Evolutionary conservation across 2,113 vertebrate genomes (phyloP).

Genomic region (Prionailurus viverrinus): DNA sequence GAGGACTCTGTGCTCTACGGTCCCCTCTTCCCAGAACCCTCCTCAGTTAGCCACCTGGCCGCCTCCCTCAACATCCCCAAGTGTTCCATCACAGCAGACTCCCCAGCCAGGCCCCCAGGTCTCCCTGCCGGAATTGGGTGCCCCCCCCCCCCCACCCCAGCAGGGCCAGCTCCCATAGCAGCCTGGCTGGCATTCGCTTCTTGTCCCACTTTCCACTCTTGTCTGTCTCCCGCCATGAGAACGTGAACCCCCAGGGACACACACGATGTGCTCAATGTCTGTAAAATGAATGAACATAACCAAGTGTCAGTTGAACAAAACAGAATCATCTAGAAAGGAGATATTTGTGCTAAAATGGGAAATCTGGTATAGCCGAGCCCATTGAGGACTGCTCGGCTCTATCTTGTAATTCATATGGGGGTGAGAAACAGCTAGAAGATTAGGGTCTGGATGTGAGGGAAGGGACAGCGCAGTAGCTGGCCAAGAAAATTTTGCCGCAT

Average conservation of each 20-base stretch:
- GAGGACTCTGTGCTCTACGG: neutral
- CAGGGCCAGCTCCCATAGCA: neutral
- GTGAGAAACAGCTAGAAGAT: neutral
- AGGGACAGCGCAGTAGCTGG: neutral
- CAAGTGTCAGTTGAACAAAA: neutral
- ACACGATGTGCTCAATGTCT: rapidly evolving
- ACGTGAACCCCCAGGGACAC: rapidly evolving
- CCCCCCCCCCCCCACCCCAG: rapidly evolving
- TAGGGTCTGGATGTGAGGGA: rapidly evolving
- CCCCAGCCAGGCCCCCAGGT: rapidly evolving
- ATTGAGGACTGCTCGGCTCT: rapidly evolving
- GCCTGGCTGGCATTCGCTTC: rapidly evolving
- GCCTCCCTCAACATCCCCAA: neutral
- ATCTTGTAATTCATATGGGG: neutral
- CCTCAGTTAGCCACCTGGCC: too few relatives aligned
- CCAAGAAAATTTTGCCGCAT: neutral
- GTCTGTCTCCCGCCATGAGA: neutral
- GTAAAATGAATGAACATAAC: too few relatives aligned
- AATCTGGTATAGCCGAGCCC: too few relatives aligned
- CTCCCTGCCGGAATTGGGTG: neutral
- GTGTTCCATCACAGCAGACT: rapidly evolving
- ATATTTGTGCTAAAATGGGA: neutral
- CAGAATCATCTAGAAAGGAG: neutral
- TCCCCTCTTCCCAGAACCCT: neutral
- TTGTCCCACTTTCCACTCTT: neutral